phyloP scores from a whole-genome alignment of 2,888 invertebrate genomes.

The Phytoseiulus persimilis region DNA sequence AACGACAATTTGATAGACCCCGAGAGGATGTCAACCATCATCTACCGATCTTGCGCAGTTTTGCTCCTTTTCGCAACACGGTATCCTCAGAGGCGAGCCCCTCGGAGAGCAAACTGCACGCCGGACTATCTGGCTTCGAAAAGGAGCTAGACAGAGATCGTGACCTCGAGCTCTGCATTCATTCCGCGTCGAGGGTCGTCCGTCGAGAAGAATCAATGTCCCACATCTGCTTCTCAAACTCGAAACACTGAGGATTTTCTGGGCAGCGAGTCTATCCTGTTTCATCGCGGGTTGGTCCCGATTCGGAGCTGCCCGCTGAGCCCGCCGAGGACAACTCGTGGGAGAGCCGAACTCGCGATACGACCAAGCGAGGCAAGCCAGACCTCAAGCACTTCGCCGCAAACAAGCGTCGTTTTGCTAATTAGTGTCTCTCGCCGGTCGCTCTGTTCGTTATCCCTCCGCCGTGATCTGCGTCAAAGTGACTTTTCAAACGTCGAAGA shows the following conservation, averaged over 20 bases:
- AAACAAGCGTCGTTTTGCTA: background rate
- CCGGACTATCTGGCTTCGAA: too few species aligned
- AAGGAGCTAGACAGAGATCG: too few species aligned
- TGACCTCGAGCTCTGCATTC: too few species aligned
- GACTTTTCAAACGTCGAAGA: background rate
- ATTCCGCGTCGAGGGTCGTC: too few species aligned
- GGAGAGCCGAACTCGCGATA: background rate
- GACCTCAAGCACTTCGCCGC: background rate
- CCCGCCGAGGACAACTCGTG: background rate
- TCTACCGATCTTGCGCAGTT: background rate
- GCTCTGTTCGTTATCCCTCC: background rate
- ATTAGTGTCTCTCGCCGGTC: background rate
- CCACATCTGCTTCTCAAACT: too few species aligned
- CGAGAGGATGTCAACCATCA: background rate
- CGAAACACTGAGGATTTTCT: background rate
- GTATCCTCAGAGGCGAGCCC: too few species aligned
- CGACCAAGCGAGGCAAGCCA: background rate
- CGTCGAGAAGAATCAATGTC: too few species aligned
- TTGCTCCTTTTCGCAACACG: background rate
- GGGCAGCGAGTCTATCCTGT: background rate
- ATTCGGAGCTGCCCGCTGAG: too few species aligned
- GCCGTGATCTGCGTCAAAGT: background rate
- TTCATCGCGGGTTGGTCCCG: too few species aligned
- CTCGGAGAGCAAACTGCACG: too few species aligned
- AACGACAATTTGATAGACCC: background rate